Percentiles rank a stretch among this genome's conserved stretches.
phyloP scores from a whole-genome alignment of 92 coral and sea anemone species.

The Meandrina meandrites region DNA sequence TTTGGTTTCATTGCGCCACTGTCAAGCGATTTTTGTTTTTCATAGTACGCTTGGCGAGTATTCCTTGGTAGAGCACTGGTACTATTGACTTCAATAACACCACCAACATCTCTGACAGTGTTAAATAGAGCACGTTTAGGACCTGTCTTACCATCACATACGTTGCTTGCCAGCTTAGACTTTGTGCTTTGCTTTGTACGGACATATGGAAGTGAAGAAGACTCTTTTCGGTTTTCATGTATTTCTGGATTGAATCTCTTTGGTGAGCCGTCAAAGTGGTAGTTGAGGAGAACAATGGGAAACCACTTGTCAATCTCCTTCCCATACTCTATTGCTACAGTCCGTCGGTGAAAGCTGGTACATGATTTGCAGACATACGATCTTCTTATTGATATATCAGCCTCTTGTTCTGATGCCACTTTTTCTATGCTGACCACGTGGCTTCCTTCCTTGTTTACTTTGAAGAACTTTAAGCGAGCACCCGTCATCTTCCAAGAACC shows the following conservation, averaged over 20 bases:
- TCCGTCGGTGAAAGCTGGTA: slow-evolving; percentile 31
- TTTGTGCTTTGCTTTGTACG: slow-evolving; percentile 46
- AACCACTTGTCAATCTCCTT: slow-evolving; percentile 51
- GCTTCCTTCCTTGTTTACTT: slow-evolving; percentile 22
- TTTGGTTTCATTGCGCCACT: slow-evolving; percentile 3
- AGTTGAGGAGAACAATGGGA: slow-evolving; percentile 43
- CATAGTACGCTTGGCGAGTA: slow-evolving; percentile 29
- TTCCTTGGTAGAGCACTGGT: slow-evolving; percentile 52
- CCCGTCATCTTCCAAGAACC: too few relatives aligned
- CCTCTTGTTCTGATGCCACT: slow-evolving; percentile 31
- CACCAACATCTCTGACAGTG: slow-evolving; percentile 61
- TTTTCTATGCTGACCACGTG: slow-evolving; percentile 29
- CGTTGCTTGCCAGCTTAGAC: slow-evolving; percentile 2
- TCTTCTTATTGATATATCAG: slow-evolving; percentile 50
- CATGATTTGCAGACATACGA: slow-evolving; percentile 31
- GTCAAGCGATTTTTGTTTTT: slow-evolving; percentile 18
- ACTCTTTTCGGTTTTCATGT: slow-evolving; percentile 52
- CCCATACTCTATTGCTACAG: slow-evolving; percentile 51
- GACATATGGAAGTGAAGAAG: slow-evolving; percentile 30
- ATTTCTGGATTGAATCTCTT: slow-evolving; percentile 22
- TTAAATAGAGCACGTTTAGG: slow-evolving; percentile 63
- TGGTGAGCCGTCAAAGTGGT: slow-evolving; percentile 43
- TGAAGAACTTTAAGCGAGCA: slow-evolving; percentile 21
- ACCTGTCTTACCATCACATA: slow-evolving; percentile 15
- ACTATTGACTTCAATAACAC: slow-evolving; percentile 39